phyloP scores from a whole-genome alignment of 2,888 invertebrate species.

The Tipula vernalis region DNA sequence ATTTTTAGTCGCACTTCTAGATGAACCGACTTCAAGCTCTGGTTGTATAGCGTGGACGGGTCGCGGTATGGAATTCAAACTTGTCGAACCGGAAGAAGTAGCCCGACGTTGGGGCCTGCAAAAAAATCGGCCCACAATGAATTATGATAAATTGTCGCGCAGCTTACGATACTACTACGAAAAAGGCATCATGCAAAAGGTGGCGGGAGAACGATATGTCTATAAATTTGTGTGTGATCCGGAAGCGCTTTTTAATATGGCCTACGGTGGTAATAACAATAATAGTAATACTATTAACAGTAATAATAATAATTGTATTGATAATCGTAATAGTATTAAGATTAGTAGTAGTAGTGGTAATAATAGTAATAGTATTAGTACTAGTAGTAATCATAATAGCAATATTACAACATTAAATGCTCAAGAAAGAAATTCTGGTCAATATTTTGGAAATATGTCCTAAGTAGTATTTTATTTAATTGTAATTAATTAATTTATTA shows the following conservation, averaged over 20 bases:
- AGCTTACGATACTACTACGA: constrained; percentile 94
- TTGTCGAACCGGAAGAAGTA: constrained; percentile 93
- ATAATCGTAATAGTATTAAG: not conserved
- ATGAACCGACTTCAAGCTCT: constrained; percentile 51
- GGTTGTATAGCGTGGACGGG: constrained; percentile 93
- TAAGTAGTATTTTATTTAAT: not conserved
- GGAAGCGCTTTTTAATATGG: constrained; percentile 77
- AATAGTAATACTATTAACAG: not conserved
- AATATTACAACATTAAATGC: constrained; percentile 6
- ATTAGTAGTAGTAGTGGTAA: not conserved
- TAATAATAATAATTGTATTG: constrained; percentile 6
- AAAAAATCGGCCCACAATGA: constrained; percentile 95
- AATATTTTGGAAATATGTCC: constrained; percentile 5
- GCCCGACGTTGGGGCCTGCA: constrained; percentile 92
- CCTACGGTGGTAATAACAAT: constrained; percentile 36
- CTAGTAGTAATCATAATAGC: not conserved
- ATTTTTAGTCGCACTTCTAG: constrained; percentile 74
- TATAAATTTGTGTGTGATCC: constrained; percentile 96
- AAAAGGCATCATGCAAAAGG: constrained; percentile 98
- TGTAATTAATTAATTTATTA: not conserved
- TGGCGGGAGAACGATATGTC: constrained; percentile 88
- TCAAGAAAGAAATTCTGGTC: not conserved
- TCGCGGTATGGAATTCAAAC: constrained; percentile 87
- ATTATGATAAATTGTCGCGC: constrained; percentile 89
- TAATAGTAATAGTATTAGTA: not conserved